Conservation (phyloP, 2,888 invertebrate genomes). For the Patella depressa region DNA sequence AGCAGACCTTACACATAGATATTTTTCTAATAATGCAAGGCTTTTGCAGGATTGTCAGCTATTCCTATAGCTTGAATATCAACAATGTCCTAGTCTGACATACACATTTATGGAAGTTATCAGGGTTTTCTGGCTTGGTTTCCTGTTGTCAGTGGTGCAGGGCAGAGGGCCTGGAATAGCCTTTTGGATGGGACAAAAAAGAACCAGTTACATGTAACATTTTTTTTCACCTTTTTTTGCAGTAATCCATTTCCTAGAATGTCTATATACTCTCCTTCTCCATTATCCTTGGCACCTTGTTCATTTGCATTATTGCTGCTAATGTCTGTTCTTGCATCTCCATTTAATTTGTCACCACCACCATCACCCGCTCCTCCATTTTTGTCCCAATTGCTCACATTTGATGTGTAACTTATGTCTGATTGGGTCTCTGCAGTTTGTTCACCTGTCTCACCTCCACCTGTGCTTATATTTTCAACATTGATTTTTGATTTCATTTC, state of each 20-base stretch:
- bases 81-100: no score
- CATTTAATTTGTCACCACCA: slow-evolving; percentile 15
- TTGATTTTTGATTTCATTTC: not conserved
- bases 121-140: no score
- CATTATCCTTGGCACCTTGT: slow-evolving; percentile 29
- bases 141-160: no score
- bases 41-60: slow-evolving; percentile 11
- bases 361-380: slow-evolving; percentile 13
- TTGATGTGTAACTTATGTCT: slow-evolving; percentile 28
- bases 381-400: slow-evolving; percentile 14
- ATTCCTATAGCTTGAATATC: slow-evolving; percentile 20
- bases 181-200: no score
- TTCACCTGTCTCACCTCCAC: slow-evolving; percentile 1
- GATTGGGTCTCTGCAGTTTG: not conserved
- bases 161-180: no score
- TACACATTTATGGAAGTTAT: no score
- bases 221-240: slow-evolving; percentile 73
- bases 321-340: not conserved
- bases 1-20: no score
- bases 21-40: no score
- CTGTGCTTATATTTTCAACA: not conserved
- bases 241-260: slow-evolving; percentile 85
- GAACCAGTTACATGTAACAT: no score
- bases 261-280: slow-evolving; percentile 78
- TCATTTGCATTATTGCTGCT: not conserved